phyloP scores from a whole-genome alignment of 2,113 vertebrate genomes.

The Corapipo altera region DNA sequence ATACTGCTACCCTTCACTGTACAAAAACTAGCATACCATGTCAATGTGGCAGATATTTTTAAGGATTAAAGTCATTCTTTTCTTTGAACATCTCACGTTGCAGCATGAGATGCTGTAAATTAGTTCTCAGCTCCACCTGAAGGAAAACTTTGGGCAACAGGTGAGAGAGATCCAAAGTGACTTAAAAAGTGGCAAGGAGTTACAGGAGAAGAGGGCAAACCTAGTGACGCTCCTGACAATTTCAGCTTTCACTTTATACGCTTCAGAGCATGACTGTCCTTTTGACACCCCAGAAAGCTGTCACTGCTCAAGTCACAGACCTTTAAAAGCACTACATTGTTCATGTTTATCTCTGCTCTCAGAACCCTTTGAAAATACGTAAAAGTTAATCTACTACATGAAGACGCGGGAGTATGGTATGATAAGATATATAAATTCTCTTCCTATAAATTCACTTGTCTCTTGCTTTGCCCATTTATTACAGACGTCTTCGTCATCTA shows the following conservation, averaged over 20 bases:
- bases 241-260: neutral
- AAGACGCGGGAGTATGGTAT: fast-evolving
- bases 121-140: neutral
- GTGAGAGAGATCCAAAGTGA: neutral
- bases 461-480: neutral
- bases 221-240: neutral
- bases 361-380: neutral
- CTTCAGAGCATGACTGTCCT: neutral
- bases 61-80: neutral
- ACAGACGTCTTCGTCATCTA: neutral
- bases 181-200: neutral
- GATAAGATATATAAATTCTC: neutral
- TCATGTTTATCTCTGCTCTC: neutral
- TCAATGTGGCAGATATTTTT: neutral
- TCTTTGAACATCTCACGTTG: neutral
- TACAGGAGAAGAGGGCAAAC: neutral
- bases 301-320: neutral
- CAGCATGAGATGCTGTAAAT: neutral
- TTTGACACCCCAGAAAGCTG: neutral
- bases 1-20: neutral
- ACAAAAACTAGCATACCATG: fast-evolving
- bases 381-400: neutral
- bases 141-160: neutral
- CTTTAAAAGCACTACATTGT: neutral
- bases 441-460: neutral